Conservation (phyloP, 1,140 invertebrate genomes). For the Aphelinus atriplicis region DNA sequence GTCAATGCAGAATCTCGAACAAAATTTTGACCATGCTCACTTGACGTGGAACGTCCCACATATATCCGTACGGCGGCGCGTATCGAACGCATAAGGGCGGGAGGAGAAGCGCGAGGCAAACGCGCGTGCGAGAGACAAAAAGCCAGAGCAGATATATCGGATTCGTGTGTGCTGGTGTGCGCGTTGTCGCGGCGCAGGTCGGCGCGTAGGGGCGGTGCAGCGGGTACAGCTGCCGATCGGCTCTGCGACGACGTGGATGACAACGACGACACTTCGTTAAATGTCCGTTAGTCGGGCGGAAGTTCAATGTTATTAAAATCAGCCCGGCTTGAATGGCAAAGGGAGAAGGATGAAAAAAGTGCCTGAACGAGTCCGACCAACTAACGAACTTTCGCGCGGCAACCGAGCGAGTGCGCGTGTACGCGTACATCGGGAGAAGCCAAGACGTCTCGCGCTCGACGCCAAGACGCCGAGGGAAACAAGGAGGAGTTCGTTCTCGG, state of each 20-base stretch:
- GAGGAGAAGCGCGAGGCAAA: not conserved
- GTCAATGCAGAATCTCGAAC: no score
- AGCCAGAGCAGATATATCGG: conserved; percentile 23
- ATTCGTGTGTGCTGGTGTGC: not conserved
- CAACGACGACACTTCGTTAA: conserved; percentile 45
- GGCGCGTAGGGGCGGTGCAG: no score
- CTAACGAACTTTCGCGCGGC: conserved; percentile 56
- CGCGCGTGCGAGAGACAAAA: conserved; percentile 22
- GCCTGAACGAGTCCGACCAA: conserved; percentile 24
- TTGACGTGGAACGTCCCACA: no score
- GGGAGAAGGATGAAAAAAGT: conserved; percentile 17
- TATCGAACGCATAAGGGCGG: no score
- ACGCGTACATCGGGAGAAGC: not conserved
- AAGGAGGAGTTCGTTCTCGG: not conserved
- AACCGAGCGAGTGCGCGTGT: not conserved
- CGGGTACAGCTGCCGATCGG: not conserved
- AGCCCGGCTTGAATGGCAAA: conserved; percentile 43
- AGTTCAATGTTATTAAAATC: conserved; percentile 63
- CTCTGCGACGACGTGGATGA: not conserved
- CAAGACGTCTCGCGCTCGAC: conserved; percentile 35
- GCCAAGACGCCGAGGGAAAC: conserved; percentile 28
- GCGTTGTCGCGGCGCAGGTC: no score
- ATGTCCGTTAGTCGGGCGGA: conserved; percentile 64
- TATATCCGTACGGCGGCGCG: no score
- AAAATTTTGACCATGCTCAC: no score